Evolutionary conservation across 2,888 invertebrate species (phyloP), one percentile per base, ranked within the genome.

Genomic region (Leistus spinibarbis): DNA sequence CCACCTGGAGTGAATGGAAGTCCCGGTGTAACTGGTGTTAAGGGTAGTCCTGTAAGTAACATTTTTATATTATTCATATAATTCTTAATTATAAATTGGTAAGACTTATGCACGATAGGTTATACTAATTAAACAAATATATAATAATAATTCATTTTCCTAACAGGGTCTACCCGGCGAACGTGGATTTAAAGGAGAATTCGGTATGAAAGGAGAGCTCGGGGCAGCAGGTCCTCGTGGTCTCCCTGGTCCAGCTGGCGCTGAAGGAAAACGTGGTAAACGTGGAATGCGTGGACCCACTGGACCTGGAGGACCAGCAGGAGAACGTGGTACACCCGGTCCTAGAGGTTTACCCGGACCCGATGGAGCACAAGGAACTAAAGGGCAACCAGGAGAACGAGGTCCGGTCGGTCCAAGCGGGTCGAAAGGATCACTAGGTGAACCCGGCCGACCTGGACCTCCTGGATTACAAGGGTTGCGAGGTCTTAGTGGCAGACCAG

Each of bases 251-350:
- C 87, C 89, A 3, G 84, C 90, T 3, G 95, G 95, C 0, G 89
- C 91, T 0, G 93, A 95, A 82, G 95, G 93, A 2, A 95, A 95
- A 86, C 89, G 94, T 76, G 95, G 95, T 0, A 94, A 94, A 82
- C 87, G 93, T 77, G 94, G 95, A 0, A 89, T 91, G 80, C 87
- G 92, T 77, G 94, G 95, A n/a, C 92, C 93, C 0, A 88, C 90
- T 7, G 94, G 95, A 0, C 88, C 89, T 68, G 81, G 88, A n/a
- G 94, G 94, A 1, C 90, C 92, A 16, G 86, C 88, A 79, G 94
- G 95, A 23, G 94, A 95, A 84, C 87, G 93, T 79, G 94, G 93
- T 1, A 81, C 88, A 71, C 86, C 89, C 76, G 92, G 93, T 24
- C 87, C 85, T 3, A 83, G 91, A 81, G 94, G 94, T 57, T 83